Conservation (phyloP, 2,797 vertebrate genomes). For the Rhinoraja longicauda region DNA sequence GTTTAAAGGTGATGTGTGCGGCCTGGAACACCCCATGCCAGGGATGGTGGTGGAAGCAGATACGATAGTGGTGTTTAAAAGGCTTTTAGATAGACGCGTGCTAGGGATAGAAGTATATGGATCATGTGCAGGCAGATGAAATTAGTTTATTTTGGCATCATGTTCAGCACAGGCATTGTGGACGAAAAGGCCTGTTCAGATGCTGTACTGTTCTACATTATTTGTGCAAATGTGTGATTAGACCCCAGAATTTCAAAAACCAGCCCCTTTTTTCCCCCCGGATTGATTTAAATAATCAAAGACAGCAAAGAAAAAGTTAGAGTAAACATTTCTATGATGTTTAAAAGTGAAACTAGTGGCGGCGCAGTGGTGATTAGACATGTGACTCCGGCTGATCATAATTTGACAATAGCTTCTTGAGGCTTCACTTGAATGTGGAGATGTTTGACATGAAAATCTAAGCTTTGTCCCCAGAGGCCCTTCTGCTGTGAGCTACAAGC, state of each 20-base stretch:
- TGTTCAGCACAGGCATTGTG: too few relatives aligned
- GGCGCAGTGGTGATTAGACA: background rate
- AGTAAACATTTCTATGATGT: slow-evolving; percentile 13
- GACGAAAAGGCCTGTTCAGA: too few relatives aligned
- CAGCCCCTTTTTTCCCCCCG: background rate
- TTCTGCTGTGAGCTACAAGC: slow-evolving; percentile 31
- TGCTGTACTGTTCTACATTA: too few relatives aligned
- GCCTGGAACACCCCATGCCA: too few relatives aligned
- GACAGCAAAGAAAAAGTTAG: slow-evolving; percentile 12
- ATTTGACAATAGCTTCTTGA: slow-evolving; percentile 27
- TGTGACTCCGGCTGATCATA: background rate
- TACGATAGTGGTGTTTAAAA: too few relatives aligned
- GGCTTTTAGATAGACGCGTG: too few relatives aligned
- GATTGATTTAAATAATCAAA: background rate
- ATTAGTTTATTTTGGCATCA: too few relatives aligned
- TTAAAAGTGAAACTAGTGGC: slow-evolving; percentile 34
- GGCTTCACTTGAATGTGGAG: background rate
- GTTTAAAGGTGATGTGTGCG: too few relatives aligned
- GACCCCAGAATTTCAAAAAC: background rate
- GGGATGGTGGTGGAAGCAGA: too few relatives aligned
- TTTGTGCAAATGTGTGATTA: background rate
- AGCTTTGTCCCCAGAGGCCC: slow-evolving; percentile 17
- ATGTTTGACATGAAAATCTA: slow-evolving; percentile 28
- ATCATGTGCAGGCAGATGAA: too few relatives aligned
- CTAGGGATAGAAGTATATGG: too few relatives aligned